phyloP scores from a whole-genome alignment of 1,140 invertebrate genomes.

The Pogonus chalceus region DNA sequence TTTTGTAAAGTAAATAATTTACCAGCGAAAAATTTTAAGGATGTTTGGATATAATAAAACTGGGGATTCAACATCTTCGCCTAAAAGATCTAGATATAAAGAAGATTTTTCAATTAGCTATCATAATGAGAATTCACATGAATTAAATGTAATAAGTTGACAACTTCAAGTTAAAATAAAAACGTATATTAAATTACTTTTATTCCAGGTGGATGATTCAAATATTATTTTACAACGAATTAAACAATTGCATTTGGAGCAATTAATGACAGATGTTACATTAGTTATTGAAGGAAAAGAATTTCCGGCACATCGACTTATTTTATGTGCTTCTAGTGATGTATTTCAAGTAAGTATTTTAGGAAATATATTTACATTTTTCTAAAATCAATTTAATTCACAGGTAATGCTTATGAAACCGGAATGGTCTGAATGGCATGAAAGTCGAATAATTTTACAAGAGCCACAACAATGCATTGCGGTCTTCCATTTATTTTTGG shows the following conservation, averaged over 20 bases:
- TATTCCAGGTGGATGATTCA: constrained; percentile 66
- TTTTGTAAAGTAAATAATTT: too few relatives aligned
- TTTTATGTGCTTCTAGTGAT: constrained; percentile 89
- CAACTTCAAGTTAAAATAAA: too few relatives aligned
- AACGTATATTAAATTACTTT: too few relatives aligned
- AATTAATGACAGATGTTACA: constrained; percentile 77
- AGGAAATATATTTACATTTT: not conserved
- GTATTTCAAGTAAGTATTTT: constrained; percentile 71
- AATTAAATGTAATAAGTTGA: too few relatives aligned
- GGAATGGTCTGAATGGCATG: constrained; percentile 82
- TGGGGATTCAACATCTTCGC: too few relatives aligned
- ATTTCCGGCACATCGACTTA: constrained; percentile 83
- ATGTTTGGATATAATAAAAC: too few relatives aligned
- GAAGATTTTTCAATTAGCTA: too few relatives aligned
- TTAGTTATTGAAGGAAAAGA: constrained; percentile 68
- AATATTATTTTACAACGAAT: constrained; percentile 69
- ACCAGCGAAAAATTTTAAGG: too few relatives aligned
- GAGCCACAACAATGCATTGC: constrained; percentile 74
- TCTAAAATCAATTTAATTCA: constrained; percentile 18
- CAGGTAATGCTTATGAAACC: constrained; percentile 91
- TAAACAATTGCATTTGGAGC: constrained; percentile 68
- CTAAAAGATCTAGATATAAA: too few relatives aligned
- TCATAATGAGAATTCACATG: too few relatives aligned
- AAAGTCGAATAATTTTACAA: constrained; percentile 70
- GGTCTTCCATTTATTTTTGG: constrained; percentile 82